Evolutionary conservation across 2,888 invertebrate species (phyloP), one percentile per base, ranked within the genome.

Genomic region (Phoenoteleia sp.): DNA sequence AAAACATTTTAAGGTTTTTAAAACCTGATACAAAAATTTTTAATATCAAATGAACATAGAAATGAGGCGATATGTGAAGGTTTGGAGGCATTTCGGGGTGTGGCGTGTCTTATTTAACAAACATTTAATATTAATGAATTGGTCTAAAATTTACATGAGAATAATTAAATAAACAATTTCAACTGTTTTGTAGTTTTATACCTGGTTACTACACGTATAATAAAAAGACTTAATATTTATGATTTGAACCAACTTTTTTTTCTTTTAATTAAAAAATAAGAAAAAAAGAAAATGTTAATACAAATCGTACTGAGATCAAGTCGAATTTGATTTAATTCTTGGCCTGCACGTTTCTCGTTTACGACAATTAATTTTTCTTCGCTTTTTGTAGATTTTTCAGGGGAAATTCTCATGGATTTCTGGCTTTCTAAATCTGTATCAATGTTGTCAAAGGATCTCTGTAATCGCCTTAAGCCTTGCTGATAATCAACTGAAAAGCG

Each of bases 321-420:
- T 42, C 42, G 42, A 42, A 42, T 42, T n/a, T 42, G 11, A 42
- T 42, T 42, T n/a, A 42, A 42, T 42, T 42, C 42, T n/a, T 42
- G n/a, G 42, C 15, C 42, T 11, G 42, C 42, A 5, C 15, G 2
- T n/a, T 42, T 42, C n/a, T 42, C 42, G 15, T 42, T 42, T 42
- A 42, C n/a, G n/a, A n/a, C n/a, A n/a, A 49, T 49, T 21, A 49
- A 49, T 49, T 49, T 49, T 49, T 49, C 49, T 49, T 49, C 7
- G n/a, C n/a, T n/a, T 49, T 2, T 49, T 49, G 9, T 49, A 19
- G 19, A 9, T 21, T 49, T 49, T 21, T 9, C 9, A 21, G 21
- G 19, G 9, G 49, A 49, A 49, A 49, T 6, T 49, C 5, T 5
- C 5, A 49, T 6, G 21, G 21, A 49, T 49, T 21, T 49, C 9